These are phyloP conservation scores for Melanerpes aurifrons DNA, from an alignment of 2,113 vertebrate genomes.

Conservation along the genomic window DNA sequence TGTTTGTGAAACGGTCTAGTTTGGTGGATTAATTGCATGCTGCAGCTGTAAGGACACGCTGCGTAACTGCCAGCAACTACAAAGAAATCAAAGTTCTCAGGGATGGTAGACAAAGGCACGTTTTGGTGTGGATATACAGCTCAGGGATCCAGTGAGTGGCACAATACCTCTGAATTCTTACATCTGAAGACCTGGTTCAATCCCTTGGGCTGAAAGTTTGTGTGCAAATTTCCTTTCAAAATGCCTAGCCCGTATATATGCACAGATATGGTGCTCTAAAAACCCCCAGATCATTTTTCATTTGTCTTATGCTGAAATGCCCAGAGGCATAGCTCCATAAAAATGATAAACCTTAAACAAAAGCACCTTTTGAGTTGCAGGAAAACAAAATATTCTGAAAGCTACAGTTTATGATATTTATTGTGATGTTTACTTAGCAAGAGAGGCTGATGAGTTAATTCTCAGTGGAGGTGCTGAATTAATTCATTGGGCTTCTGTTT, in stretches of 20 bases:
- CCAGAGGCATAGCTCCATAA: slow-evolving; percentile 49
- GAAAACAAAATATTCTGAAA: slow-evolving; percentile 47
- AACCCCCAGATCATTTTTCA: slow-evolving; percentile 52
- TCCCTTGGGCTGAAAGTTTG: slow-evolving; percentile 11
- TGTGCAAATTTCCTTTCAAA: slow-evolving; percentile 49
- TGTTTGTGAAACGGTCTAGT: neutral
- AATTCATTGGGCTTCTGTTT: neutral
- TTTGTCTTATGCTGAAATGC: slow-evolving; percentile 45
- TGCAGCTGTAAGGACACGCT: neutral
- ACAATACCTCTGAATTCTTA: slow-evolving; percentile 44
- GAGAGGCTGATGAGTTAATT: slow-evolving; percentile 37
- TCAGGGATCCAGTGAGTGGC: neutral
- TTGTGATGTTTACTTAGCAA: slow-evolving; percentile 37
- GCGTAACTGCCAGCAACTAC: neutral
- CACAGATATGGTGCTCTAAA: slow-evolving; percentile 32
- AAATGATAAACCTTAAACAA: slow-evolving; percentile 58
- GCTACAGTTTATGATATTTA: slow-evolving; percentile 51
- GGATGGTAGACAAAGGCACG: neutral
- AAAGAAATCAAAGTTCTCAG: neutral
- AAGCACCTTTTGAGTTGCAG: slow-evolving; percentile 23
- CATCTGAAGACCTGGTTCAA: slow-evolving; percentile 4
- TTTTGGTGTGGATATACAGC: neutral
- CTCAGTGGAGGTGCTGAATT: slow-evolving; percentile 30
- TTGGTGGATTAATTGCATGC: slow-evolving; percentile 14
- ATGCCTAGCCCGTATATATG: slow-evolving; percentile 13